Base-by-base conservation (phyloP, 1,140 invertebrate genomes). In the Caerostris extrusa region DNA sequence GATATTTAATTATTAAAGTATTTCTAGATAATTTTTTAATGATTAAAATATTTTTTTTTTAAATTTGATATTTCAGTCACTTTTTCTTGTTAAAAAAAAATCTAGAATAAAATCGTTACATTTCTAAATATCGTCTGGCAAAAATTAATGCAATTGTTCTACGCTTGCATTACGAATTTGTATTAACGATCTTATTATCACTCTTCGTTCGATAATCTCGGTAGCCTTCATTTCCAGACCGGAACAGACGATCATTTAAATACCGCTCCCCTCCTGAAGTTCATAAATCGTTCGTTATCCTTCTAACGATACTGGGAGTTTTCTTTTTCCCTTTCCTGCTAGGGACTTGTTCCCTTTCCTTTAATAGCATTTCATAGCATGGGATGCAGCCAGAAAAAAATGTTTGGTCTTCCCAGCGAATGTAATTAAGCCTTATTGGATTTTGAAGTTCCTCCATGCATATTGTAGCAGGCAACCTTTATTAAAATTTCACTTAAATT, bases 201-300 rank as follows among this genome's bases (percentile, higher is more conserved):
- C 67, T 71, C 5, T 50, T 34, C 12, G 10, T 14, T 53, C 71
- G 19, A 53, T 14, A 77, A 77, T 77, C 71, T 77, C 4, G 8
- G 67, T 77, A 53, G 34, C 71, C 53, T 71, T 77, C 71, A 77
- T 12, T 77, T 77, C 71, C 71, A 77, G 71, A 50, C 71, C 50
- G 50, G 71, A 12, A 77, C 71, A 77, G 7, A 10, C 71, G 19
- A 77, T 53, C 34, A 77, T 77, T 77, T 77, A 77, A 77, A 53
- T 50, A 14, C 8, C 71, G 50, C 69, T 34, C 8, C 34, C 50
- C 4, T 53, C 50, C 19, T 14, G 8, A 3, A 12, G 8, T 77
- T 34, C 19, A 77, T 77, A 77, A 77, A 77, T 77, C 71, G 19
- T 77, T 77, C 71, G 19, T 77, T 77, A 77, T 77, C 34, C 71